Conservation (phyloP, 1,140 invertebrate species). For the Nasonia longicornis region DNA sequence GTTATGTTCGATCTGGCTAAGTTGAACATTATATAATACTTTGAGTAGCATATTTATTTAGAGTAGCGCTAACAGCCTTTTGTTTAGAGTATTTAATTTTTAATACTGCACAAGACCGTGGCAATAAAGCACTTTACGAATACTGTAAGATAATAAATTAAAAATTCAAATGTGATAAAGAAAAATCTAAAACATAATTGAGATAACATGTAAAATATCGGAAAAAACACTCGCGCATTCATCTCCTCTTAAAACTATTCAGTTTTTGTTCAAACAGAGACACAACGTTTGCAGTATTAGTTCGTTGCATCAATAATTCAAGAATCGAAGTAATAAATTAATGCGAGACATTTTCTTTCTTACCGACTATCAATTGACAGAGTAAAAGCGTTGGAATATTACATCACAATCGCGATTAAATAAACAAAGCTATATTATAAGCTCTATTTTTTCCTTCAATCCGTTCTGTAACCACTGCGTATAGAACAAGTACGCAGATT, state of each 20-base stretch:
- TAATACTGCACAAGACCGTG: neutral
- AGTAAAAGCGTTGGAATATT: conserved; percentile 27
- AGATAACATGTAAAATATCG: neutral
- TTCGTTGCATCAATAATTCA: neutral
- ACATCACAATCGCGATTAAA: conserved; percentile 29
- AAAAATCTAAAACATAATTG: no score
- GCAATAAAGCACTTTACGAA: no score
- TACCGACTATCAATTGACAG: conserved; percentile 33
- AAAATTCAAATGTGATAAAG: no score
- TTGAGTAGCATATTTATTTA: neutral
- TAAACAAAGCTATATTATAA: conserved; percentile 33
- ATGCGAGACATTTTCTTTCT: conserved; percentile 16
- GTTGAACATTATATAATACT: neutral
- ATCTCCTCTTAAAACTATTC: neutral
- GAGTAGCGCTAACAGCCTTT: no score
- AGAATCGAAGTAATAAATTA: conserved; percentile 30
- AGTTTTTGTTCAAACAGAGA: neutral
- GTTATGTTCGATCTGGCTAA: no score
- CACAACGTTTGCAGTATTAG: neutral
- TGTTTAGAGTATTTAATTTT: neutral
- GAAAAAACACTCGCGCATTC: conserved; percentile 1
- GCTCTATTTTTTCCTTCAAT: conserved; percentile 40
- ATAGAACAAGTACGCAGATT: conserved; percentile 3
- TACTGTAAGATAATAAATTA: no score
- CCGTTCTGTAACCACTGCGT: conserved; percentile 6